These are phyloP conservation scores for Phrynocephalus versicolor DNA, from an alignment of 2,113 vertebrate species.

Conservation along the genomic window DNA sequence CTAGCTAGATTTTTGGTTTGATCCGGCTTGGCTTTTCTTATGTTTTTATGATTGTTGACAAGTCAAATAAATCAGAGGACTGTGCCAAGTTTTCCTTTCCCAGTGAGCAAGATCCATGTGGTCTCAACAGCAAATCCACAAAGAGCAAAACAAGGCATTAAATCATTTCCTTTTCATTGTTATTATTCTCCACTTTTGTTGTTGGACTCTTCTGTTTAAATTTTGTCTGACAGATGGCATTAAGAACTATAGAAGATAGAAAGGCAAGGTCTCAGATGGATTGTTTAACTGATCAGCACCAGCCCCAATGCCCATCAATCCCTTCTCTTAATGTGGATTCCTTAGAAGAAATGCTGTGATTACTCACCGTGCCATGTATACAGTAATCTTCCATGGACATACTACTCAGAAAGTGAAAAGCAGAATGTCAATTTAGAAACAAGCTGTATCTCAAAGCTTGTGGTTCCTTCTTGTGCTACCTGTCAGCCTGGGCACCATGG, in stretches of 20 bases:
- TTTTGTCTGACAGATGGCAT: neutral
- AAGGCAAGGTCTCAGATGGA: neutral
- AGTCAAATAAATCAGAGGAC: neutral
- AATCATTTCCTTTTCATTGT: neutral
- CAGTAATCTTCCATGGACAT: neutral
- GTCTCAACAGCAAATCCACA: neutral
- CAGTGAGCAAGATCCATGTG: neutral
- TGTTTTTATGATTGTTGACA: neutral
- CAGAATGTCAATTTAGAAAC: neutral
- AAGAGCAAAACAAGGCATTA: neutral
- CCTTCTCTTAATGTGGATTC: neutral
- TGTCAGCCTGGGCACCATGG: neutral
- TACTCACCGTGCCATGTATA: neutral
- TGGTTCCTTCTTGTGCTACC: neutral
- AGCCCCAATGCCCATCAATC: neutral
- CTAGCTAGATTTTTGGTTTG: neutral
- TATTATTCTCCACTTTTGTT: neutral
- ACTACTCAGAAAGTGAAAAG: neutral
- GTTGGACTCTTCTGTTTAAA: neutral
- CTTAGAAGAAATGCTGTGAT: neutral
- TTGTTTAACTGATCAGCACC: neutral
- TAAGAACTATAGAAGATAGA: neutral
- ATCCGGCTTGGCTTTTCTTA: neutral
- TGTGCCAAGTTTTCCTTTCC: neutral
- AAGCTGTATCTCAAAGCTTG: neutral